phyloP scores from a whole-genome alignment of 2,797 vertebrate species.

The Gobio occitaniae region DNA sequence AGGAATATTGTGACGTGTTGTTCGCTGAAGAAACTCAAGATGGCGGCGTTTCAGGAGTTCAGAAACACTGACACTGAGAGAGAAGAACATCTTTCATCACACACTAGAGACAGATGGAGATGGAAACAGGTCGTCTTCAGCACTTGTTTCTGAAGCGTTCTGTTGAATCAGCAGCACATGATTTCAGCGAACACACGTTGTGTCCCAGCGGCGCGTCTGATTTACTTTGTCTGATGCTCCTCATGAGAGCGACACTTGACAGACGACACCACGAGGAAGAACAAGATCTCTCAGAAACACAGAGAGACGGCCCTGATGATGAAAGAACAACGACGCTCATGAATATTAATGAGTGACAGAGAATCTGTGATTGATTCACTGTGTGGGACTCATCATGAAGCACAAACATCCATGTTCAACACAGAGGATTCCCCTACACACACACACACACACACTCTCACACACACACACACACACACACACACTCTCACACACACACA shows the following conservation, averaged over 20 bases:
- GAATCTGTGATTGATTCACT: slow-evolving; percentile 2
- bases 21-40: too few species aligned
- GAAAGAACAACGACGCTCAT: background rate
- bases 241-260: slow-evolving; percentile 1
- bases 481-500: too few species aligned
- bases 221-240: slow-evolving; percentile 2
- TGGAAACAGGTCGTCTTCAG: background rate
- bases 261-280: background rate
- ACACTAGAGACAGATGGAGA: background rate
- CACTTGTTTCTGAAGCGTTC: background rate
- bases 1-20: too few species aligned
- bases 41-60: too few species aligned
- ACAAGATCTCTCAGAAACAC: background rate
- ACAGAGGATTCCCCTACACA: background rate
- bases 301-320: background rate
- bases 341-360: background rate
- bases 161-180: background rate
- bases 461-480: too few species aligned
- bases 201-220: background rate
- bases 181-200: background rate
- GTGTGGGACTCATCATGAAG: background rate
- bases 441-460: too few species aligned
- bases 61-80: too few species aligned
- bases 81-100: too few species aligned
- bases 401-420: background rate